These are phyloP conservation scores for Mallotus villosus DNA, from an alignment of 2,797 vertebrate genomes.

Conservation along the genomic window DNA sequence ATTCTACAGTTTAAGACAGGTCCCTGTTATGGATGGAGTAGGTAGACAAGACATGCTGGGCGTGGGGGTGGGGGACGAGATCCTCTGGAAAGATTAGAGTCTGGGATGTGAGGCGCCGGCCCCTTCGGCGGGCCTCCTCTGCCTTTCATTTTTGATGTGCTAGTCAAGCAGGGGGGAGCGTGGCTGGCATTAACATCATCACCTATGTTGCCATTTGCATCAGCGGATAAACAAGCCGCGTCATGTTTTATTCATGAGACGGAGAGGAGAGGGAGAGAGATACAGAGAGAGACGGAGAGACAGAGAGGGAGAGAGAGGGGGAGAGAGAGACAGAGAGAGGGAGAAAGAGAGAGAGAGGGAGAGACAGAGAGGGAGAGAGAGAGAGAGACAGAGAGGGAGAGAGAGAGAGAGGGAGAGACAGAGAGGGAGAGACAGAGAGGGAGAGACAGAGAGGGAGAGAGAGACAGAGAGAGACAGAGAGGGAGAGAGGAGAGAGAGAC, in stretches of 20 bases:
- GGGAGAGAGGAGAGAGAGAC: background rate
- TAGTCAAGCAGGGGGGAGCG: slow-evolving; percentile 30
- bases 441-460: no score
- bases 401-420: no score
- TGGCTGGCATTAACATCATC: slow-evolving; percentile 45
- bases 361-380: no score
- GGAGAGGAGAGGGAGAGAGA: background rate
- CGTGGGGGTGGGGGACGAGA: background rate
- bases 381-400: background rate
- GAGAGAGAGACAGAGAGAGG: slow-evolving; percentile 1
- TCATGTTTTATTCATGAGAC: slow-evolving; percentile 58
- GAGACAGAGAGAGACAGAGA: no score
- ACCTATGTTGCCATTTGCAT: slow-evolving; percentile 51
- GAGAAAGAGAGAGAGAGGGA: no score
- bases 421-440: background rate
- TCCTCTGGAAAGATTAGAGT: background rate
- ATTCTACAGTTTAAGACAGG: background rate
- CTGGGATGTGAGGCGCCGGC: background rate
- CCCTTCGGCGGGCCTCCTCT: background rate
- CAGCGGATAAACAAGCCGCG: slow-evolving; percentile 46
- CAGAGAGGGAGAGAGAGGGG: no score
- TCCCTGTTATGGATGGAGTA: background rate
- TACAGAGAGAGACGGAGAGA: slow-evolving; percentile 1
- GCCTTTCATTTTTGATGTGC: slow-evolving; percentile 36
- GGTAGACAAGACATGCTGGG: background rate